Evolutionary conservation across 2,797 vertebrate species (phyloP).

Genomic region (Basileuterus tristriatus): DNA sequence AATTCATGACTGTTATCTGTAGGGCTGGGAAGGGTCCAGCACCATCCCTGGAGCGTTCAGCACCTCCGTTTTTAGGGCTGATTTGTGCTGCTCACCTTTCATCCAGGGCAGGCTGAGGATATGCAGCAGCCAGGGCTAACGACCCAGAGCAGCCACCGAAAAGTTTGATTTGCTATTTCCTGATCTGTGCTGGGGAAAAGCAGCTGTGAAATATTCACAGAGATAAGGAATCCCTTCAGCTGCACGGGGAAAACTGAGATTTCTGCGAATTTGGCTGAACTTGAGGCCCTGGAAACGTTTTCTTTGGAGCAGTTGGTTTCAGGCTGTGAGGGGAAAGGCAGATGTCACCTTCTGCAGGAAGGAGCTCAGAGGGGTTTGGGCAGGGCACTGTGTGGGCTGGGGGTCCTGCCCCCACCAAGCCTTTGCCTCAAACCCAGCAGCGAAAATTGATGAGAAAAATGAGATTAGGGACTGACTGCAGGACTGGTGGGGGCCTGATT

Average conservation of each 20-base stretch:
- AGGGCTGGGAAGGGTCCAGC: conserved; percentile 66
- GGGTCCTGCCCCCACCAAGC: background rate
- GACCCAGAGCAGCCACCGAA: background rate
- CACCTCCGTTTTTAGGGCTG: accelerated
- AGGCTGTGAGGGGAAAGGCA: background rate
- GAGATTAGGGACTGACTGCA: background rate
- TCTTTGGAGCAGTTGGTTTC: background rate
- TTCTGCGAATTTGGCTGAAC: background rate
- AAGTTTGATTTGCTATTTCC: background rate
- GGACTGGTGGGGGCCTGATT: background rate
- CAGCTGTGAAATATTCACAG: background rate
- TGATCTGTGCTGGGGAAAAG: background rate
- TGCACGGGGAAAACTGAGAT: background rate
- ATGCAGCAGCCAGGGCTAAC: background rate
- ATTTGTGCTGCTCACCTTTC: background rate
- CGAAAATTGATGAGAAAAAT: background rate
- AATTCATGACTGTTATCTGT: conserved; percentile 71
- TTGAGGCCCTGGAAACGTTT: background rate
- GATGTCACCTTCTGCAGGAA: background rate
- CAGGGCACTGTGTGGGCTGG: background rate
- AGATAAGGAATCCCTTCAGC: conserved; percentile 5
- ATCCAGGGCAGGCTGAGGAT: background rate
- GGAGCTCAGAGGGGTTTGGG: background rate
- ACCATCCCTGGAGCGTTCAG: background rate
- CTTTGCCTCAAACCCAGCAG: background rate